Conservation (phyloP, 2,113 vertebrate genomes). For the Hemiprocne comata region DNA sequence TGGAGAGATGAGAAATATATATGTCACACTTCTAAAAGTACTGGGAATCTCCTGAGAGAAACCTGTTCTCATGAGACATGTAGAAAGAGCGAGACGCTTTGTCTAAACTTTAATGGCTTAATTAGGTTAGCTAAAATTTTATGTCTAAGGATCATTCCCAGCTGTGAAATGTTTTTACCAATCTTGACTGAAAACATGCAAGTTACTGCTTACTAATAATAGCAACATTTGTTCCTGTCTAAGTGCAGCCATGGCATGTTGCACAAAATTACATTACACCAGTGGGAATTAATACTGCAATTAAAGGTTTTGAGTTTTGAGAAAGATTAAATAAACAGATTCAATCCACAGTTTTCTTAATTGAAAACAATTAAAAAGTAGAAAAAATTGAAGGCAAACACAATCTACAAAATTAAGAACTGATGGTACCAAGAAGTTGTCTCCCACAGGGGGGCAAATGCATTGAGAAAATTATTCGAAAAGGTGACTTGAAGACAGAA, state of each 20-base stretch:
- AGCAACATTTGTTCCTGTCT: background rate
- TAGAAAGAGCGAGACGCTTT: background rate
- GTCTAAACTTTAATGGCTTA: slow-evolving; percentile 1
- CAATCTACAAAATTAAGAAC: slow-evolving; percentile 18
- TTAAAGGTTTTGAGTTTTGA: slow-evolving; percentile 50
- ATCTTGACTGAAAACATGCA: background rate
- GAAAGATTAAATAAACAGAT: slow-evolving; percentile 57
- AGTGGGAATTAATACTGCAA: slow-evolving; percentile 50
- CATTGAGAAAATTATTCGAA: background rate
- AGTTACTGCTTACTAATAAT: slow-evolving; percentile 19
- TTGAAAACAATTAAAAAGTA: slow-evolving; percentile 42
- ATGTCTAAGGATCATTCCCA: background rate
- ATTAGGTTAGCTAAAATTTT: slow-evolving; percentile 20
- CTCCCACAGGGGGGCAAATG: background rate
- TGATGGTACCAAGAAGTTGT: background rate
- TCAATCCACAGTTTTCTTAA: slow-evolving; percentile 36
- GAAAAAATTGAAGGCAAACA: background rate
- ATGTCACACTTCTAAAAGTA: background rate
- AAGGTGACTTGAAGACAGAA: background rate
- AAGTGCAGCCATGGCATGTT: background rate
- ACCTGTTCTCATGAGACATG: background rate
- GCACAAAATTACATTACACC: slow-evolving; percentile 40
- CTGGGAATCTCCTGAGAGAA: background rate
- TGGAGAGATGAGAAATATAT: background rate
- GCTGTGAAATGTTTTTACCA: background rate